A percentile compares a stretch with the other conserved stretches of the same genome.
These are phyloP conservation scores for Coregonus ussuriensis DNA, from an alignment of 2,797 vertebrate species.

Conservation along the genomic window DNA sequence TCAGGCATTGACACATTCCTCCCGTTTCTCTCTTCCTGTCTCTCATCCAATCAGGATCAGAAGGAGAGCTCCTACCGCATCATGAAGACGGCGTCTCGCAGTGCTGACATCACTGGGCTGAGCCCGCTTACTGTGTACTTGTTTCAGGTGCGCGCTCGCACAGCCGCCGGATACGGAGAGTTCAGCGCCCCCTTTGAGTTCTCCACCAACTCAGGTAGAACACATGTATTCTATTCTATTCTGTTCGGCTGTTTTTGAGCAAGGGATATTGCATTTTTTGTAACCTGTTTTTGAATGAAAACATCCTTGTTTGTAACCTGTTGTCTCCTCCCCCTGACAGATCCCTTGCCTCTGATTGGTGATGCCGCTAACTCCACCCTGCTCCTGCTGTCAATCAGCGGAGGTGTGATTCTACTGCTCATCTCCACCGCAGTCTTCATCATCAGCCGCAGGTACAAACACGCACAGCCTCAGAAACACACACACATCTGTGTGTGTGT, in stretches of 20 bases:
- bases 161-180: constrained; percentile 94
- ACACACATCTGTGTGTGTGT: constrained; percentile 52
- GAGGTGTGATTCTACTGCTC: constrained; percentile 92
- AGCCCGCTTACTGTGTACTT: constrained; percentile 95
- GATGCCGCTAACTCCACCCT: constrained; percentile 95
- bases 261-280: neutral
- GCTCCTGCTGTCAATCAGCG: constrained; percentile 91
- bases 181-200: constrained; percentile 94
- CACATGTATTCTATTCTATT: neutral
- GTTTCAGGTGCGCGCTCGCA: constrained; percentile 94
- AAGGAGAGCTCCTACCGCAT: constrained; percentile 96
- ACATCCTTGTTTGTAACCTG: neutral
- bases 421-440: constrained; percentile 94
- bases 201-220: constrained; percentile 93
- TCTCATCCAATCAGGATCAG: constrained; percentile 83
- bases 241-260: neutral
- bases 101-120: constrained; percentile 90
- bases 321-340: constrained; percentile 61
- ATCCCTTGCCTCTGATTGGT: constrained; percentile 95
- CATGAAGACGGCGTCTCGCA: constrained; percentile 88
- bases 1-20: constrained; percentile 15
- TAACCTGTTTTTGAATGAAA: neutral
- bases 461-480: too few species aligned
- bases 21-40: constrained; percentile 30
- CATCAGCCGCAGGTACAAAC: constrained; percentile 92